Conservation (phyloP, 2,888 invertebrate species). For the Maniola hyperantus region DNA sequence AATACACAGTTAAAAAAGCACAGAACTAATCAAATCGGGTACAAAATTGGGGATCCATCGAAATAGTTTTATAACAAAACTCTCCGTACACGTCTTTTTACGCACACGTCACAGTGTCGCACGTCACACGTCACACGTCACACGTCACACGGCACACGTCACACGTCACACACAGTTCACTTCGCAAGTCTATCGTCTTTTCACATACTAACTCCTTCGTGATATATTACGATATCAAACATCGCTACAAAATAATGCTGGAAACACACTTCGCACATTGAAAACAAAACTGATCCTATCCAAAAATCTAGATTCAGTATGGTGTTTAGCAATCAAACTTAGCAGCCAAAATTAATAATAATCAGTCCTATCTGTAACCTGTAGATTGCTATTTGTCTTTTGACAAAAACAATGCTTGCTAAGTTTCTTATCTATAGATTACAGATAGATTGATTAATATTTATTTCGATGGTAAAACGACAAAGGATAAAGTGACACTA, state of each 20-base stretch:
- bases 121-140: neutral
- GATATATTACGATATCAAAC: neutral
- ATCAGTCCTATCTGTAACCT: too few species aligned
- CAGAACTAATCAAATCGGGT: constrained; percentile 18
- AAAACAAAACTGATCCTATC: neutral
- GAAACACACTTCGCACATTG: neutral
- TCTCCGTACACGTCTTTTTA: neutral
- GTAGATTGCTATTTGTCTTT: too few species aligned
- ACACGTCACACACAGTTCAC: neutral
- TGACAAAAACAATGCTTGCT: too few species aligned
- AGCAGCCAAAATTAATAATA: too few species aligned
- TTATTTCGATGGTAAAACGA: too few species aligned
- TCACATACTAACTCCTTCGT: neutral
- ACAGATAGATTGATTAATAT: too few species aligned
- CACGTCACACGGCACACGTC: neutral
- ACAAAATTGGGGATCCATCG: constrained; percentile 30
- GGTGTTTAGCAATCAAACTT: too few species aligned
- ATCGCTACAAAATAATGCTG: neutral
- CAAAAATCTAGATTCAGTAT: too few species aligned
- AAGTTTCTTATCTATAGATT: too few species aligned
- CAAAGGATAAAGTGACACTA: too few species aligned
- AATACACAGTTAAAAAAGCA: constrained; percentile 2
- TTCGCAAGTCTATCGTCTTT: neutral
- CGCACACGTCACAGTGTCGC: neutral
- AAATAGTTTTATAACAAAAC: constrained; percentile 17